Evolutionary conservation across 1,140 invertebrate genomes (phyloP), one percentile per base, ranked within the genome.

Genomic region (Temnothorax longispinosus): DNA sequence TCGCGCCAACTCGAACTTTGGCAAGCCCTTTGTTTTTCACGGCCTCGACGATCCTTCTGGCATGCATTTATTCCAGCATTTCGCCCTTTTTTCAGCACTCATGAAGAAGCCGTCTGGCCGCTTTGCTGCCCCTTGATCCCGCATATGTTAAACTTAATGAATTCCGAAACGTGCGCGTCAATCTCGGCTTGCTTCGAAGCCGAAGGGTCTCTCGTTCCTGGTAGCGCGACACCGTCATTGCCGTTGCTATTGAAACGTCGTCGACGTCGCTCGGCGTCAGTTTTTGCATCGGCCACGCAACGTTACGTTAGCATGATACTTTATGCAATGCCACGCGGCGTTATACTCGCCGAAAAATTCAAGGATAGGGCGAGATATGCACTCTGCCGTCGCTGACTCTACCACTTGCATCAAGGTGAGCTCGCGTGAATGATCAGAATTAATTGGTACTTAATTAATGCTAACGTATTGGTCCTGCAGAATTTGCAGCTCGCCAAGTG

Each of bases 61-160:
- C 52, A 92, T 90, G 86, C 87, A 93, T 92, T 90, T 91, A 93
- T 93, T 89, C 89, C 85, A 64, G 56, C 71, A 56, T 92, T 92
- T 90, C 67, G 85, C 78, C 76, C 89, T 92, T 93, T 93, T 92
- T 92, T 78, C 81, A 69, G 74, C 89, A 78, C 74, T 67, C 65
- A 56, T 80, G 74, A 75, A 87, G 62, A 90, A 90, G 88, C 88
- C 77, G 88, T 90, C 89, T 88, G 89, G 93, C 92, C 94, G 93
- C 93, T 95, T 94, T 94, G 91, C 91, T 89, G 88, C 92, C 92
- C 87, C 94, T 94, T 95, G 94, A 95, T 92, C 65, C 88, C 92
- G 94, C 88, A 93, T 94, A 94, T 87, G 87, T 94, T 94, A 92
- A 93, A 87, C 74, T 77, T 94, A 94, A 94, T 93, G 92, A 94